Percentiles rank a stretch among this genome's conserved stretches.
Conservation (phyloP, 2,888 invertebrate genomes). For the Rhodophaea formosa region DNA sequence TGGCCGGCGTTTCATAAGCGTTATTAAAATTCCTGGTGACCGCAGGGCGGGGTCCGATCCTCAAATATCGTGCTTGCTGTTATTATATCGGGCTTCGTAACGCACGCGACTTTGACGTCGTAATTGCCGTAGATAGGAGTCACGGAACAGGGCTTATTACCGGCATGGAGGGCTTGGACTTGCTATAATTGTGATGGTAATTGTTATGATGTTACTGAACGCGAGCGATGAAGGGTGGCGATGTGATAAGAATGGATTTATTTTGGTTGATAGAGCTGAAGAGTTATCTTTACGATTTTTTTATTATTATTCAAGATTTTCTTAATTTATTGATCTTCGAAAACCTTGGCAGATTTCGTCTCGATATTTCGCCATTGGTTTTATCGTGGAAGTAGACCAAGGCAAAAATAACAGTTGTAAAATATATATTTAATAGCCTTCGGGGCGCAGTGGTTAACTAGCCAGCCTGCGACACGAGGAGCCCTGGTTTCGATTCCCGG, state of each 20-base stretch:
- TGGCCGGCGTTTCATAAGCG: slow-evolving; percentile 36
- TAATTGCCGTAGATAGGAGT: slow-evolving; percentile 57
- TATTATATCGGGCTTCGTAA: slow-evolving; percentile 63
- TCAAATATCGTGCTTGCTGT: slow-evolving; percentile 54
- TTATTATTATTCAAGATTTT: no score
- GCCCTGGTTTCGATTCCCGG: no score
- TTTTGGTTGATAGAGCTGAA: not conserved
- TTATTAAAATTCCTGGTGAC: slow-evolving; percentile 49
- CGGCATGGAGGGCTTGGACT: slow-evolving; percentile 15
- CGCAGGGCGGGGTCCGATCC: slow-evolving; percentile 44
- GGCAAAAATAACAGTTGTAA: no score
- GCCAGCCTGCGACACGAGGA: no score
- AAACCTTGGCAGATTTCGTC: no score
- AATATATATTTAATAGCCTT: no score
- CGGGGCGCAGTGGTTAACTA: no score
- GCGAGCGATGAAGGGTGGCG: slow-evolving; percentile 7
- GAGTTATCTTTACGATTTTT: not conserved
- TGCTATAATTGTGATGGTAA: slow-evolving; percentile 14
- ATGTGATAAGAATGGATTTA: slow-evolving; percentile 1
- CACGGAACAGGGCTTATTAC: slow-evolving; percentile 48
- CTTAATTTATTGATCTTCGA: no score
- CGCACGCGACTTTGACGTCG: slow-evolving; percentile 65
- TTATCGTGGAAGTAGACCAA: no score
- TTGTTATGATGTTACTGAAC: slow-evolving; percentile 10
- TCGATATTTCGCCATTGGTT: no score